Conservation (phyloP, 1,140 invertebrate species). For the Vanessa atalanta region DNA sequence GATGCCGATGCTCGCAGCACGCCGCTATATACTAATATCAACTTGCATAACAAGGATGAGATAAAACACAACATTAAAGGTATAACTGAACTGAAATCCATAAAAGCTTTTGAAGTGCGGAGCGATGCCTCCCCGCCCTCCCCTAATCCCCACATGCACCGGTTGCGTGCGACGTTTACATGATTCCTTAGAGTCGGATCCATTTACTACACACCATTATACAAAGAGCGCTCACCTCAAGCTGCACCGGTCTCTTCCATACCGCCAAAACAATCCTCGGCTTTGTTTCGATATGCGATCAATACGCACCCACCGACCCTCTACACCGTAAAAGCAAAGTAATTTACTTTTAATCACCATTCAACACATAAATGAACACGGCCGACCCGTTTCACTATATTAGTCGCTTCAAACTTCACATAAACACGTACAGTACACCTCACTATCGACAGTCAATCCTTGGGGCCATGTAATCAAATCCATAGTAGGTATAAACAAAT, state of each 20-base stretch:
- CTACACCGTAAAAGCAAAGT: conserved; percentile 75
- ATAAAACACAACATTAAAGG: conserved; percentile 33
- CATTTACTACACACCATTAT: conserved; percentile 35
- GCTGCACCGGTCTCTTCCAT: conserved; percentile 54
- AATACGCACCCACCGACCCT: conserved; percentile 72
- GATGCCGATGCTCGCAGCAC: conserved; percentile 44
- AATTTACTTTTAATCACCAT: conserved; percentile 79
- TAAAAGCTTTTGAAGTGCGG: conserved; percentile 34
- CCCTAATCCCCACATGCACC: conserved; percentile 37
- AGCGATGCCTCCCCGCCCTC: conserved; percentile 37
- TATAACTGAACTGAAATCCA: conserved; percentile 34
- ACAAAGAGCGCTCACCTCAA: conserved; percentile 63
- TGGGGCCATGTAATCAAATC: conserved; percentile 61
- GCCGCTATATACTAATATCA: conserved; percentile 28
- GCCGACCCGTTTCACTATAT: conserved; percentile 67
- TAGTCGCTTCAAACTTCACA: conserved; percentile 59
- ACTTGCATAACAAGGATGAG: conserved; percentile 8
- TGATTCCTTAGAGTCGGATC: conserved; percentile 28
- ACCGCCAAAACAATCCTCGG: conserved; percentile 72
- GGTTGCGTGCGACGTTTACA: conserved; percentile 41
- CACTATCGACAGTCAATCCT: conserved; percentile 61
- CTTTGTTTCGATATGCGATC: conserved; percentile 73
- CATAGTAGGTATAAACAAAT: conserved; percentile 76
- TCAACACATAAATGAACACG: conserved; percentile 73
- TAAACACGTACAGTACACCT: conserved; percentile 65